Evolutionary conservation across 1,140 invertebrate genomes (phyloP).

Genomic region (Leptestheria dahalacensis): DNA sequence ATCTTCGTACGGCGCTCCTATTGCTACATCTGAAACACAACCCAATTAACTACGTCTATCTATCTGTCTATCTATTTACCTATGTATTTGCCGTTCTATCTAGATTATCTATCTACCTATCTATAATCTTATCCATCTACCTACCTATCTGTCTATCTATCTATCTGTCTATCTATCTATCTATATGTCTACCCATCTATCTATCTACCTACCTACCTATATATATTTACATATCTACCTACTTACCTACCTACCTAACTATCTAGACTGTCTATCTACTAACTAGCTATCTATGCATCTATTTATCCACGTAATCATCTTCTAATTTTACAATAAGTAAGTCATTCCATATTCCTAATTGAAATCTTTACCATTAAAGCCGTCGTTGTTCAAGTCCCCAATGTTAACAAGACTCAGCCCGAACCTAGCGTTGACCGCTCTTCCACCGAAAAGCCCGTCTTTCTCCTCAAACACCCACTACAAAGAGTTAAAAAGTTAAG

Average conservation of each 20-base stretch:
- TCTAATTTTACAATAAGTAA: neutral
- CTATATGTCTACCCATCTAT: too few species aligned
- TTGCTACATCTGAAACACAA: slow-evolving; percentile 28
- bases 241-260: too few species aligned
- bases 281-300: too few species aligned
- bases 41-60: neutral
- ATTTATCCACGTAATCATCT: too few species aligned
- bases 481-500: neutral
- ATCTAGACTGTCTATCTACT: too few species aligned
- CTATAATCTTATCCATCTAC: too few species aligned
- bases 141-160: too few species aligned
- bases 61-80: neutral
- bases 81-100: too few species aligned
- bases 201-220: too few species aligned
- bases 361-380: slow-evolving; percentile 28
- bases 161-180: too few species aligned
- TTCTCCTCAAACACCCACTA: neutral
- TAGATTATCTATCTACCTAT: too few species aligned
- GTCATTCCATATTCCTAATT: neutral
- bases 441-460: slow-evolving; percentile 16
- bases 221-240: too few species aligned
- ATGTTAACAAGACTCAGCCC: slow-evolving; percentile 29
- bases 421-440: slow-evolving; percentile 27
- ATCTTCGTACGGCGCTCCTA: slow-evolving; percentile 40
- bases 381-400: slow-evolving; percentile 36